Percentiles rank a stretch among this genome's conserved stretches.
These are phyloP conservation scores for Caretta caretta DNA, from an alignment of 2,113 vertebrate genomes.

Conservation along the genomic window DNA sequence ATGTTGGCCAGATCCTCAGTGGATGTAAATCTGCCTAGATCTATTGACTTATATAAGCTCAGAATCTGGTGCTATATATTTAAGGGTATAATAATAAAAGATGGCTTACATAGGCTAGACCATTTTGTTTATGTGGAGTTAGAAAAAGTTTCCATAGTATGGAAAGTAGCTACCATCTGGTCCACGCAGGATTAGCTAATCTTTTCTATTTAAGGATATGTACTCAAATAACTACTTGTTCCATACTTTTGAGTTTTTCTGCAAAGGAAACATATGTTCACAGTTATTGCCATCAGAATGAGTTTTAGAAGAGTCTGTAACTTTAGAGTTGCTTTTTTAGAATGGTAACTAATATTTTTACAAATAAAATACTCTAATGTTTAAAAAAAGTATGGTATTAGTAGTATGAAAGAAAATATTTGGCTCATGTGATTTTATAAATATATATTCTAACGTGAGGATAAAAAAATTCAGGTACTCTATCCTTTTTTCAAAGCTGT, in stretches of 20 bases:
- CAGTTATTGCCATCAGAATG: not conserved
- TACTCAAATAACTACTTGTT: not conserved
- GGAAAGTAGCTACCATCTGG: not conserved
- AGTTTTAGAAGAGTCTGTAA: constrained; percentile 40
- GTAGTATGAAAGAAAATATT: constrained; percentile 9
- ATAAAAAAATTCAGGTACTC: not conserved
- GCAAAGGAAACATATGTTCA: constrained; percentile 22
- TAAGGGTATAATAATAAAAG: not conserved
- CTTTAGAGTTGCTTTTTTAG: not conserved
- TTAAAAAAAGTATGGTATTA: constrained; percentile 6
- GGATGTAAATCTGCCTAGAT: fast-evolving
- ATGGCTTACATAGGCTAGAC: not conserved
- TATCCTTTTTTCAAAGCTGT: not conserved
- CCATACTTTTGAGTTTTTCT: constrained; percentile 7
- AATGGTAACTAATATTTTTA: not conserved
- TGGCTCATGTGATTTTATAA: constrained; percentile 7
- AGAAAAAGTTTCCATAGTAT: not conserved
- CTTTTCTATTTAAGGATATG: not conserved
- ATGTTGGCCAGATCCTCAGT: not conserved
- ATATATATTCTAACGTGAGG: constrained; percentile 2
- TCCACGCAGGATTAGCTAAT: not conserved
- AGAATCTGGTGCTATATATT: not conserved
- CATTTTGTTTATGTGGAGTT: not conserved
- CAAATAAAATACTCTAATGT: constrained; percentile 14
- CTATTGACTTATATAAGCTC: not conserved